Percentiles rank a stretch among this genome's conserved stretches.
phyloP scores from a whole-genome alignment of 2,888 invertebrate genomes.

The Cyaniris semiargus region DNA sequence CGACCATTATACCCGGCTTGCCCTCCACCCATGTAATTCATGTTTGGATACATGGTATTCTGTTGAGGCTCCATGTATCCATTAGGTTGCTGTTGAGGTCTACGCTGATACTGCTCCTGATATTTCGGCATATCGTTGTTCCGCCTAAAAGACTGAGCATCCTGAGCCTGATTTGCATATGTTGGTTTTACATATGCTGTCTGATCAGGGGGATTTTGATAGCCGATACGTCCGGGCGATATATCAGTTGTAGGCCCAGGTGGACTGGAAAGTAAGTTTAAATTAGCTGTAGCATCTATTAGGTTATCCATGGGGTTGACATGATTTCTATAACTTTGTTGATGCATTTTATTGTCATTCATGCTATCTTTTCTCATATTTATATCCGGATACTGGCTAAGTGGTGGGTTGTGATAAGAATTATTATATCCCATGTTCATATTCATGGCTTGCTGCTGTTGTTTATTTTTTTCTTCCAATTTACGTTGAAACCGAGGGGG shows the following conservation, averaged over 20 bases:
- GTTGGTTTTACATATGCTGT: conserved; percentile 53
- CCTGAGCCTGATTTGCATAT: conserved; percentile 56
- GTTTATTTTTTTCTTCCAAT: conserved; percentile 69
- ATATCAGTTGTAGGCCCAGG: conserved; percentile 51
- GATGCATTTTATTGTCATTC: conserved; percentile 54
- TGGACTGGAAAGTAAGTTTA: conserved; percentile 58
- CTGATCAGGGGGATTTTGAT: conserved; percentile 53
- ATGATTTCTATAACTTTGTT: conserved; percentile 54
- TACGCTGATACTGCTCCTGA: conserved; percentile 58
- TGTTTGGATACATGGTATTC: conserved; percentile 54
- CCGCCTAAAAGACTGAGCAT: conserved; percentile 57
- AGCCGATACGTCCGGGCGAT: conserved; percentile 50
- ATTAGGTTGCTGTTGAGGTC: conserved; percentile 51
- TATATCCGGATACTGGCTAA: conserved; percentile 59
- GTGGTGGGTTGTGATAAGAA: conserved; percentile 55
- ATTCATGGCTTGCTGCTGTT: conserved; percentile 49
- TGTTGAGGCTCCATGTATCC: conserved; percentile 64
- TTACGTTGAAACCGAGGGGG: conserved; percentile 83
- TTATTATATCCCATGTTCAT: conserved; percentile 56
- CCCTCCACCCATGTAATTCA: conserved; percentile 53
- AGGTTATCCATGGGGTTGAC: conserved; percentile 60
- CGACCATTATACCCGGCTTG: conserved; percentile 50
- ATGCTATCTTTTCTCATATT: conserved; percentile 57
- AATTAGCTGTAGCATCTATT: conserved; percentile 61
- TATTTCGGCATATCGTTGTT: conserved; percentile 54